Percentiles rank a stretch among this genome's conserved stretches.
phyloP scores from a whole-genome alignment of 2,888 invertebrate species.

The Phyllotreta striolata region DNA sequence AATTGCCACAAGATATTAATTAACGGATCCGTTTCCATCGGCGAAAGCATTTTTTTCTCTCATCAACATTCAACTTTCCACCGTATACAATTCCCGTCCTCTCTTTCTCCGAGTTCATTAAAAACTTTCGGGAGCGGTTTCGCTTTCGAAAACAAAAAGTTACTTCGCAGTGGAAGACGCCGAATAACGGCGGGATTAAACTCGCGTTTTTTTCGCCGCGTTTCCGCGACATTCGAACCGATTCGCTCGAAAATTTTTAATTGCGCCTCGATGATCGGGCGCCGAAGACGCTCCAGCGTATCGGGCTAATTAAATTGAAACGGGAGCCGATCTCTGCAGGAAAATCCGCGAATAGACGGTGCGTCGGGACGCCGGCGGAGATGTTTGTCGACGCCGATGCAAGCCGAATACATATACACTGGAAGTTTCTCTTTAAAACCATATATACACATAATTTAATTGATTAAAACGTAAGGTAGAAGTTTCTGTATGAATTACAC shows the following conservation, averaged over 20 bases:
- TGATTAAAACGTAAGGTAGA: too few species aligned
- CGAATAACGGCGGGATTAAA: slow-evolving; percentile 2
- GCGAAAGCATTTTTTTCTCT: background rate
- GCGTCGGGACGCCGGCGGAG: slow-evolving; percentile 1
- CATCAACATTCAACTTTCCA: background rate
- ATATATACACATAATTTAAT: too few species aligned
- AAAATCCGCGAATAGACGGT: slow-evolving; percentile 22
- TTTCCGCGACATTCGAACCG: background rate
- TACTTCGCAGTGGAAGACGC: slow-evolving; percentile 5
- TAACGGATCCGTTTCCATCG: too few species aligned
- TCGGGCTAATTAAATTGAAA: too few species aligned
- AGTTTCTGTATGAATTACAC: too few species aligned
- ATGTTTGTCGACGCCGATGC: background rate
- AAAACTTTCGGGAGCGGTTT: background rate
- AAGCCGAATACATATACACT: too few species aligned
- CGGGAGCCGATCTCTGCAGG: background rate
- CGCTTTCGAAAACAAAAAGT: slow-evolving; percentile 12
- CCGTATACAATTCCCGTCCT: background rate
- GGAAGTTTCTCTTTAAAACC: too few species aligned
- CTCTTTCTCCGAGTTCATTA: background rate
- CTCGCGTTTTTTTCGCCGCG: background rate
- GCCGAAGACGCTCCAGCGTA: too few species aligned
- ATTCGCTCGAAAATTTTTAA: background rate
- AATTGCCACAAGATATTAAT: too few species aligned
- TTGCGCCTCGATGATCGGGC: background rate